phyloP scores from a whole-genome alignment of 2,113 vertebrate species.

The Girardinichthys multiradiatus region DNA sequence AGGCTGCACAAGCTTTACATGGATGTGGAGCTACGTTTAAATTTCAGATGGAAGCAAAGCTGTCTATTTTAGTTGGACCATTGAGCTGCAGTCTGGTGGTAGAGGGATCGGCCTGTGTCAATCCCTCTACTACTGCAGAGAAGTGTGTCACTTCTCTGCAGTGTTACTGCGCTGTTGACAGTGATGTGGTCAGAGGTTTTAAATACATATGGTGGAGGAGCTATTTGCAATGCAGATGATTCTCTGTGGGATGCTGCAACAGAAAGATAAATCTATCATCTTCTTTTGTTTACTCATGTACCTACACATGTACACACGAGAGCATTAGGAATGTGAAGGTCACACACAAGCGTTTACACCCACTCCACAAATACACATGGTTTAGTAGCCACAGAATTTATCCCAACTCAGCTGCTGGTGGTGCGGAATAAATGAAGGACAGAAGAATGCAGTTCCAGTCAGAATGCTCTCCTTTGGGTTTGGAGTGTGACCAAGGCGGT shows the following conservation, averaged over 20 bases:
- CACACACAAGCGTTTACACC: constrained; percentile 4
- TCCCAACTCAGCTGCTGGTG: constrained; percentile 58
- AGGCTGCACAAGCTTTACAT: constrained; percentile 5
- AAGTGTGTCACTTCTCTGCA: constrained; percentile 25
- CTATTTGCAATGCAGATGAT: constrained; percentile 54
- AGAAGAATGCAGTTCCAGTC: constrained; percentile 53
- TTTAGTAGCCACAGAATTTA: constrained; percentile 59
- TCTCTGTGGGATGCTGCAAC: constrained; percentile 18
- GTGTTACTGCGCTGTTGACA: constrained; percentile 22
- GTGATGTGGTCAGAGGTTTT: constrained; percentile 47
- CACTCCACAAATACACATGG: constrained; percentile 35
- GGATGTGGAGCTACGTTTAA: not conserved
- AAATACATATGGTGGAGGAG: constrained; percentile 17
- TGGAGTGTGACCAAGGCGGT: constrained; percentile 63
- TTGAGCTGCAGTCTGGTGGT: not conserved
- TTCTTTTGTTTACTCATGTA: constrained; percentile 27
- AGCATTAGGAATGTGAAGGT: constrained; percentile 44
- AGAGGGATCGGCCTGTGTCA: constrained; percentile 4
- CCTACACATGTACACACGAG: constrained; percentile 24
- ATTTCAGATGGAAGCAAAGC: constrained; percentile 1
- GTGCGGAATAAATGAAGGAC: constrained; percentile 52
- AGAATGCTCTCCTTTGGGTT: constrained; percentile 65
- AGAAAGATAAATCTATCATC: constrained; percentile 46
- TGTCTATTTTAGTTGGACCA: constrained; percentile 28
- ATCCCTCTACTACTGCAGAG: too few relatives aligned